phyloP scores from a whole-genome alignment of 2,888 invertebrate species.

The Theretra japonica region DNA sequence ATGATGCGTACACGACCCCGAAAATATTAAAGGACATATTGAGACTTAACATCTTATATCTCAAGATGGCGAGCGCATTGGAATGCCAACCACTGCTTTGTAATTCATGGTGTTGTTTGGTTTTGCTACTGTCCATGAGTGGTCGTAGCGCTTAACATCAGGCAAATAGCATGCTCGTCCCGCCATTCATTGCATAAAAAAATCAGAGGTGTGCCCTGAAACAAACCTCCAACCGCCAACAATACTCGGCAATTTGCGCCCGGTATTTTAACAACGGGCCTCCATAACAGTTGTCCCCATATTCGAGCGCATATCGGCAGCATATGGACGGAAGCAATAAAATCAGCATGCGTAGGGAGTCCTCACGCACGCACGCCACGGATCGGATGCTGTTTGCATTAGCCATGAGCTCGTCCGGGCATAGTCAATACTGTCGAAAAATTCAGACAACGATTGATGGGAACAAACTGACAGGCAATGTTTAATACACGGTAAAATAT shows the following conservation, averaged over 20 bases:
- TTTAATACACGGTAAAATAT: too few relatives aligned
- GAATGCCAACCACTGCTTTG: too few relatives aligned
- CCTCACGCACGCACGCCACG: background rate
- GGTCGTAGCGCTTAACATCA: too few relatives aligned
- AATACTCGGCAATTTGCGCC: background rate
- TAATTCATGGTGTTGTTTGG: too few relatives aligned
- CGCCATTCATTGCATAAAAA: too few relatives aligned
- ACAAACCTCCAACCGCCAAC: background rate
- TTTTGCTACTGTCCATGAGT: too few relatives aligned
- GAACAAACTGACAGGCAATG: too few relatives aligned
- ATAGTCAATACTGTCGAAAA: background rate
- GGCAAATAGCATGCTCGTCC: too few relatives aligned
- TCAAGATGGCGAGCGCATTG: too few relatives aligned
- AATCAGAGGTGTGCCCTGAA: background rate
- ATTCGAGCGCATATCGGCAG: background rate
- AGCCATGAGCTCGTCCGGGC: background rate
- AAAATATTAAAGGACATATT: too few relatives aligned
- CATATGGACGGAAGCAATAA: background rate
- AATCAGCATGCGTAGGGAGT: background rate
- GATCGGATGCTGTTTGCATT: background rate
- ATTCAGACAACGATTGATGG: background rate
- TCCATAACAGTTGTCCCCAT: too few relatives aligned
- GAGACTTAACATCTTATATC: too few relatives aligned
- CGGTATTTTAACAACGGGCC: background rate
- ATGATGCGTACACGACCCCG: background rate